Conservation (phyloP, 2,113 vertebrate species). For the Pholis gunnellus region DNA sequence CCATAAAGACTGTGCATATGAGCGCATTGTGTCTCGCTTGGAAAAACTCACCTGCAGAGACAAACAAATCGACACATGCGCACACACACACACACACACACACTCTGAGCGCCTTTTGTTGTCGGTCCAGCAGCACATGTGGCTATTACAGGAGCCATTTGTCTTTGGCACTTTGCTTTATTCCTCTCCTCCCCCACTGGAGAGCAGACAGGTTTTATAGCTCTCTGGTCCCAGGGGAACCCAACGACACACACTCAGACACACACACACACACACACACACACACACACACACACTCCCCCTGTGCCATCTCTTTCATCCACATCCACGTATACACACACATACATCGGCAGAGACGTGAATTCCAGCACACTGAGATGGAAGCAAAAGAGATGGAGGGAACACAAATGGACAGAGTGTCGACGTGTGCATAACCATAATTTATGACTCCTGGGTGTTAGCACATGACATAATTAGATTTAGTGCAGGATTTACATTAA, state of each 20-base stretch:
- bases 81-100: slow-evolving; percentile 15
- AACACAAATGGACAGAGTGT: slow-evolving; percentile 30
- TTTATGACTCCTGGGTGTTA: slow-evolving; percentile 55
- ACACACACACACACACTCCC: slow-evolving; percentile 10
- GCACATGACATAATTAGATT: slow-evolving; percentile 63
- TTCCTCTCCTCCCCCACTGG: slow-evolving; percentile 72
- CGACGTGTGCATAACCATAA: slow-evolving; percentile 29
- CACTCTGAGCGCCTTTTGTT: slow-evolving; percentile 65
- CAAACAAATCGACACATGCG: slow-evolving; percentile 22
- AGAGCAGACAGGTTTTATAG: slow-evolving; percentile 79
- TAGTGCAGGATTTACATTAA: slow-evolving; percentile 48
- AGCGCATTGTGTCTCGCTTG: background rate
- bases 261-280: slow-evolving; percentile 22
- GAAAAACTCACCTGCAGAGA: background rate
- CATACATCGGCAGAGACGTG: slow-evolving; percentile 35
- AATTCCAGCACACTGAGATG: slow-evolving; percentile 57
- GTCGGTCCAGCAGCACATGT: slow-evolving; percentile 72
- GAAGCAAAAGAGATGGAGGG: slow-evolving; percentile 13
- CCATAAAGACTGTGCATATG: slow-evolving; percentile 1
- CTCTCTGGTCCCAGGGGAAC: slow-evolving; percentile 59
- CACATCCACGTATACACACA: slow-evolving; percentile 35
- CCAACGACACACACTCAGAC: slow-evolving; percentile 9
- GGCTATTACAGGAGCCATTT: slow-evolving; percentile 77
- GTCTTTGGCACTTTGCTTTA: slow-evolving; percentile 79
- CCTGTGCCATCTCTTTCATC: slow-evolving; percentile 38